Base-by-base conservation (phyloP, 2,797 vertebrate species). In the Mycteria americana region DNA sequence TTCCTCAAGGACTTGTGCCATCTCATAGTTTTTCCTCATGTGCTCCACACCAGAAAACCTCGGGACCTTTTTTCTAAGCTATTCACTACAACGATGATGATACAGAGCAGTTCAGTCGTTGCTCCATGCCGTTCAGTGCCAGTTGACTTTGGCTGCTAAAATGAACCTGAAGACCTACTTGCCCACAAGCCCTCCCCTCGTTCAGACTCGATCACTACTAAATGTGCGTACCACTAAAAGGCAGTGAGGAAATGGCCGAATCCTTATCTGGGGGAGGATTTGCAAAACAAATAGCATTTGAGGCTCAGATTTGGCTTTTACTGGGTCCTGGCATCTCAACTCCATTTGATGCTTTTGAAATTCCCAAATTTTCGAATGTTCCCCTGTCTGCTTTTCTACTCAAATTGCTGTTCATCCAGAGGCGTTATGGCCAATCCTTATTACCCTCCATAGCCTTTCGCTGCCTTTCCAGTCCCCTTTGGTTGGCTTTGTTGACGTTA, bases 141-240 rank as follows among this genome's bases (percentile, higher is more conserved):
- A 33, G 54, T 0, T 23, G n/a, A 60, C 13, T 48, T 54, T 37
- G 37, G 18, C 14, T 43, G 37, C 50, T 59, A 28, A 63, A 45
- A 22, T 16, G 77, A 59, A 45, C 46, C 62, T 23, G 9, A 60
- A 43, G 78, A 56, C 35, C 43, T 18, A 3, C 62, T 17, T 39
- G 50, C 43, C 28, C 23, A 10, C 18, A 41, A 56, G 41, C 17
- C 31, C 35, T 75, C 51, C 35, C 23, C 67, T 63, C 45, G 35
- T 11, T 18, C 48, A 68, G 50, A 30, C 68, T 11, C 37, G 5
- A 15, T 5, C 39, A 11, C 39, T 15, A n/a, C 18, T 24, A 8
- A 31, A 19, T 0, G 19, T 9, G 24, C 35, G 11, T 3, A 28
- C 28, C 17, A 9, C 31, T 7, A 2, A 45, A 50, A 45, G 21